Conservation (phyloP, 1,140 invertebrate genomes). For the Drosophila ohnishii region DNA sequence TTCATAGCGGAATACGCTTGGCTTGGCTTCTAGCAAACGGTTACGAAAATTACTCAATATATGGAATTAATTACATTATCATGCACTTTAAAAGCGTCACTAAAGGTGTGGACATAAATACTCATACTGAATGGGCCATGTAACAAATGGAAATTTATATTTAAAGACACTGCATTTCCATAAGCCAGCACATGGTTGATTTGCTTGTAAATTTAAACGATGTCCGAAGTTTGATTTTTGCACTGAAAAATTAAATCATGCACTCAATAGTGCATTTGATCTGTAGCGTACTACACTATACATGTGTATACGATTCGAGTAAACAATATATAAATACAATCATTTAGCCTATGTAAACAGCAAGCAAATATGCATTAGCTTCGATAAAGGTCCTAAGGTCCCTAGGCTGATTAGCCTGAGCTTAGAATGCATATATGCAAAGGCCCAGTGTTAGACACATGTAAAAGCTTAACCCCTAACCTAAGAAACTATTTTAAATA, state of each 20-base stretch:
- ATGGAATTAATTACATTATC: neutral
- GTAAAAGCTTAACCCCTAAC: neutral
- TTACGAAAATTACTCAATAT: neutral
- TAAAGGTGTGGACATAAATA: neutral
- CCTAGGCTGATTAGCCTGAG: neutral
- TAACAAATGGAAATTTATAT: neutral
- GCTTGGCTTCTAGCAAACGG: constrained; percentile 1
- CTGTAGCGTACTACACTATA: too few species aligned
- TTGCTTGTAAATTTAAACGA: neutral
- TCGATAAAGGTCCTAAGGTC: too few species aligned
- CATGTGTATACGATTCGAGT: neutral
- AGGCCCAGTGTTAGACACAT: neutral
- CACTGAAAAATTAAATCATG: neutral
- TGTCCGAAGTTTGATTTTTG: neutral
- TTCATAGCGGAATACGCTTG: neutral
- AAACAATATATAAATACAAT: constrained; percentile 1
- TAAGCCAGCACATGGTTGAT: neutral
- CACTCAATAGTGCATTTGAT: neutral
- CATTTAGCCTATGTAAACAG: neutral
- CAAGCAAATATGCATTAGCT: too few species aligned
- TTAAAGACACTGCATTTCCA: neutral
- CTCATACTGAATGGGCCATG: neutral
- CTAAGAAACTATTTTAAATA: neutral
- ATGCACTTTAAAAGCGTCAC: neutral
- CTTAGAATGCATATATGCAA: neutral